These are phyloP conservation scores for Rhagoletis pomonella DNA, from an alignment of 1,140 invertebrate genomes.

Conservation along the genomic window DNA sequence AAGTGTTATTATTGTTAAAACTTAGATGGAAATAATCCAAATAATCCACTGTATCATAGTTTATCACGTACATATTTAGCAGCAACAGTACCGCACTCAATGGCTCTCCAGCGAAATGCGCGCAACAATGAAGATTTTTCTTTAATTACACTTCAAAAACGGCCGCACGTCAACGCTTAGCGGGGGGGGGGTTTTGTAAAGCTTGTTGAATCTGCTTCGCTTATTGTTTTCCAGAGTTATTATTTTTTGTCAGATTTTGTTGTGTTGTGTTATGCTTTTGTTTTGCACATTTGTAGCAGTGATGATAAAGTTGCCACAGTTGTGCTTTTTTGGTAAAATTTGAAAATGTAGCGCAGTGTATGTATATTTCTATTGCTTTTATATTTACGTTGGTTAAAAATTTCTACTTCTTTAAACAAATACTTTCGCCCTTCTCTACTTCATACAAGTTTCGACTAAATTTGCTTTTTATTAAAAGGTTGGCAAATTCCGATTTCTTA, in stretches of 20 bases:
- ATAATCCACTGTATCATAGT: too few relatives aligned
- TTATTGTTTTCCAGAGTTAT: background rate
- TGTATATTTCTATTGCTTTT: too few relatives aligned
- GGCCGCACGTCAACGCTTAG: background rate
- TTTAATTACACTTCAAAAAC: slow-evolving; percentile 21
- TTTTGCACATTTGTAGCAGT: background rate
- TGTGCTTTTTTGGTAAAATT: too few relatives aligned
- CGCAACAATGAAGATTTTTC: background rate
- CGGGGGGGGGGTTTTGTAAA: background rate
- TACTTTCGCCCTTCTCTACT: background rate
- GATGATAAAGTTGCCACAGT: too few relatives aligned
- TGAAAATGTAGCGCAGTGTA: too few relatives aligned
- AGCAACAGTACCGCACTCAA: too few relatives aligned
- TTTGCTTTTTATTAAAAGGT: background rate
- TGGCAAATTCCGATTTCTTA: background rate
- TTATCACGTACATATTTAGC: too few relatives aligned
- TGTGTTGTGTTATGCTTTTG: background rate
- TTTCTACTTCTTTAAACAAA: too few relatives aligned
- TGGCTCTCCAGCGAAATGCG: too few relatives aligned
- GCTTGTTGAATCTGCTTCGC: background rate
- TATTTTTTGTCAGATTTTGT: background rate
- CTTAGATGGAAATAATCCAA: too few relatives aligned
- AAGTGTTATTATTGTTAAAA: too few relatives aligned
- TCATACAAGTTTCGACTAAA: background rate
- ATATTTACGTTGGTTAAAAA: too few relatives aligned